Conservation (phyloP, 2,113 vertebrate genomes). For the Psettodes erumei region DNA sequence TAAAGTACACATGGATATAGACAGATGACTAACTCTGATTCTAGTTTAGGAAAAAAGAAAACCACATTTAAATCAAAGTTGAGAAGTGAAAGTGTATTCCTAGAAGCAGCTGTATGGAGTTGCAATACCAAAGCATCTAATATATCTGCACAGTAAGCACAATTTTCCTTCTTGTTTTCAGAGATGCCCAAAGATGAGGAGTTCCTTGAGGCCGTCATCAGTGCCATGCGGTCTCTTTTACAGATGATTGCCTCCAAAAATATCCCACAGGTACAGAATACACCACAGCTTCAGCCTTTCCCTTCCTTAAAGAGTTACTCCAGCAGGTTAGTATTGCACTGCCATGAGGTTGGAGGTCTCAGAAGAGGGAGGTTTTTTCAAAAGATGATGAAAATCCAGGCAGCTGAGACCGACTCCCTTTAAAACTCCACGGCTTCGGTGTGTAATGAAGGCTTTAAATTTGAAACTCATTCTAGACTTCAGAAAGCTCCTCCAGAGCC, state of each 20-base stretch:
- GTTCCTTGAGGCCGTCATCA: constrained; percentile 94
- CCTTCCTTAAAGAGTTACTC: neutral
- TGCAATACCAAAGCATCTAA: neutral
- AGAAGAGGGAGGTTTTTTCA: neutral
- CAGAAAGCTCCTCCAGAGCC: neutral
- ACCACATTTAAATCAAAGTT: neutral
- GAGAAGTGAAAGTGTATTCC: neutral
- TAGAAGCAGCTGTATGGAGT: neutral
- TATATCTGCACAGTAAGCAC: neutral
- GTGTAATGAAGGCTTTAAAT: neutral
- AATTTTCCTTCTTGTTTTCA: constrained; percentile 63
- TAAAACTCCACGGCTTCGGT: neutral
- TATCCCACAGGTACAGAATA: constrained; percentile 88
- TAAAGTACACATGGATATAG: neutral
- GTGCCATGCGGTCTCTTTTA: constrained; percentile 92
- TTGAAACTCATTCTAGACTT: neutral
- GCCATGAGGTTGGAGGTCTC: neutral
- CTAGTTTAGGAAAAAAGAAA: neutral
- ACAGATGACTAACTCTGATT: neutral
- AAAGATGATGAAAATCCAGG: neutral
- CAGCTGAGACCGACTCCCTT: neutral
- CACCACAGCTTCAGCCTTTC: neutral
- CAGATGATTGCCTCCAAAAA: constrained; percentile 94
- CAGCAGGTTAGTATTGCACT: neutral
- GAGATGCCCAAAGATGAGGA: constrained; percentile 90